A percentile compares a stretch with the other conserved stretches of the same genome.
Evolutionary conservation across 1,140 invertebrate species (phyloP).

Genomic region (Trichonephila clavipes): DNA sequence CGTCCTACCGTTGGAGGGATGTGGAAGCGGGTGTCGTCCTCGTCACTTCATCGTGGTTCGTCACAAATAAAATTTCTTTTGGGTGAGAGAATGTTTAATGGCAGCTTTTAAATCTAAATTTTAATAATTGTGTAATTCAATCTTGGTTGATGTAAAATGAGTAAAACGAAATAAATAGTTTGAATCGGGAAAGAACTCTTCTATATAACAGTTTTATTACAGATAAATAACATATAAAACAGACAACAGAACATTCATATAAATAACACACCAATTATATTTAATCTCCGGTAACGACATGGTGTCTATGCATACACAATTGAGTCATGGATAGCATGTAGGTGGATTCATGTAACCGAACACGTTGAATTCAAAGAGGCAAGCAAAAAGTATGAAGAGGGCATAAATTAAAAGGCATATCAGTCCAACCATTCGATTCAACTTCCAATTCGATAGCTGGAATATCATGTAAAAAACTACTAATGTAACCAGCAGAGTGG

Average conservation of each 20-base stretch:
- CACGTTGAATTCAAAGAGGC: constrained; percentile 72
- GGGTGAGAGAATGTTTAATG: too few relatives aligned
- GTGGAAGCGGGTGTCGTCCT: too few relatives aligned
- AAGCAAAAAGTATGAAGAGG: constrained; percentile 63
- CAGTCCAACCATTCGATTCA: constrained; percentile 75
- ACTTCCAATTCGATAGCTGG: constrained; percentile 61
- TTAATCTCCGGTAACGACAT: too few relatives aligned
- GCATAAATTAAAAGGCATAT: constrained; percentile 72
- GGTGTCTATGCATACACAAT: background rate
- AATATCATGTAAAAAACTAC: constrained; percentile 44
- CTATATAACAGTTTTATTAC: background rate
- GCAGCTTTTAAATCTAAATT: too few relatives aligned
- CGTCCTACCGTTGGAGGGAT: too few relatives aligned
- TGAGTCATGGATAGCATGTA: constrained; percentile 81
- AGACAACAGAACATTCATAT: background rate
- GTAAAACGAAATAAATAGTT: too few relatives aligned
- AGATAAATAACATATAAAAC: background rate
- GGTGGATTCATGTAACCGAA: constrained; percentile 71
- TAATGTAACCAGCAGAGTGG: constrained; percentile 69
- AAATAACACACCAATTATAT: background rate
- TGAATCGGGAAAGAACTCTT: too few relatives aligned
- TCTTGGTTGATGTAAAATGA: too few relatives aligned
- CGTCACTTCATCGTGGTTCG: too few relatives aligned
- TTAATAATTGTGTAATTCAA: too few relatives aligned
- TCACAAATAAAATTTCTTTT: too few relatives aligned